Conservation (phyloP, 2,113 vertebrate species). For the Gobius niger region DNA sequence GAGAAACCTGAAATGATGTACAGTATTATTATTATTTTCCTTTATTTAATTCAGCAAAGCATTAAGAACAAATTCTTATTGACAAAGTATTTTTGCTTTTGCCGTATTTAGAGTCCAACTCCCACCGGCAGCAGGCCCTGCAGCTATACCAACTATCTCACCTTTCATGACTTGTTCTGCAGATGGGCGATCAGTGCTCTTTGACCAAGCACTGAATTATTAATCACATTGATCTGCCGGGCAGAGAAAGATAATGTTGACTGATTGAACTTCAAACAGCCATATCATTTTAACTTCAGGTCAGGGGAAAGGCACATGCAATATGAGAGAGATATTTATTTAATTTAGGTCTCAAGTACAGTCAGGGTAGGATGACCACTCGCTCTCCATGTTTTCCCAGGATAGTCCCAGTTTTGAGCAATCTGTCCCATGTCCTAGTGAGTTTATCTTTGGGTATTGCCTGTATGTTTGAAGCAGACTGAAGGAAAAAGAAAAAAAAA, state of each 20-base stretch:
- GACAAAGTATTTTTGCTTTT: not conserved
- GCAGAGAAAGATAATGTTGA: conserved; percentile 5
- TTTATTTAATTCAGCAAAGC: too few relatives aligned
- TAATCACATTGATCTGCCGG: not conserved
- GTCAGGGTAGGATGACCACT: too few relatives aligned
- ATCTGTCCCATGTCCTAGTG: too few relatives aligned
- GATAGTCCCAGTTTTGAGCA: too few relatives aligned
- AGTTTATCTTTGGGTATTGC: too few relatives aligned
- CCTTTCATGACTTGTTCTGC: conserved; percentile 2
- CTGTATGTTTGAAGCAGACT: too few relatives aligned
- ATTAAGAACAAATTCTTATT: too few relatives aligned
- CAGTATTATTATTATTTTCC: too few relatives aligned
- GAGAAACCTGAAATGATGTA: too few relatives aligned
- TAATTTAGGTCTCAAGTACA: too few relatives aligned
- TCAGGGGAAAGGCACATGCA: not conserved
- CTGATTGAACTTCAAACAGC: conserved; percentile 9
- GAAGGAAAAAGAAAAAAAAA: too few relatives aligned
- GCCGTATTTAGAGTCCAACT: not conserved
- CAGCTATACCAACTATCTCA: not conserved
- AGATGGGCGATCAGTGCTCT: conserved; percentile 7
- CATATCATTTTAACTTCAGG: not conserved
- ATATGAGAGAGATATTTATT: not conserved
- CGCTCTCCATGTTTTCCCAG: too few relatives aligned
- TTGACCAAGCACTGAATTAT: conserved; percentile 3
- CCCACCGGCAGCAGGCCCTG: not conserved